These are phyloP conservation scores for Tadarida brasiliensis DNA, from an alignment of 2,797 vertebrate genomes.

Conservation along the genomic window DNA sequence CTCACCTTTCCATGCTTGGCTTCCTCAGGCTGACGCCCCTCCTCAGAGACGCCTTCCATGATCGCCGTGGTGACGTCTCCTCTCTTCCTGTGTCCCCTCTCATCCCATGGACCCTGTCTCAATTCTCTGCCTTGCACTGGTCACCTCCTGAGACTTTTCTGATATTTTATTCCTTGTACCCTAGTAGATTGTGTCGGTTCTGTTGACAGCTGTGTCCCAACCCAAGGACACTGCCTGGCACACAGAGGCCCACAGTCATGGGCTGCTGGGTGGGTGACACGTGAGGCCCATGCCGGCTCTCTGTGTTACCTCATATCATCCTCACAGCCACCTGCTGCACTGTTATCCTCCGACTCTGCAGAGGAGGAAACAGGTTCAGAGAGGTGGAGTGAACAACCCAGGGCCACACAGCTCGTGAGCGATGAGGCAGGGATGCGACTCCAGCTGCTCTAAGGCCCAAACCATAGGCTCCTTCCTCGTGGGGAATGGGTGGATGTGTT, in stretches of 20 bases:
- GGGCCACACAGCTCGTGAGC: background rate
- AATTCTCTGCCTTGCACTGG: background rate
- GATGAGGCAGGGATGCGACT: background rate
- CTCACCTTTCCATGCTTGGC: background rate
- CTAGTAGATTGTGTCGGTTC: background rate
- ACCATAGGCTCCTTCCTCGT: fast-evolving
- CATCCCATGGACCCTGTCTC: background rate
- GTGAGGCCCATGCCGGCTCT: background rate
- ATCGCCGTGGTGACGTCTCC: fast-evolving
- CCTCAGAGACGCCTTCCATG: background rate
- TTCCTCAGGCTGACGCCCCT: background rate
- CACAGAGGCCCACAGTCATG: background rate
- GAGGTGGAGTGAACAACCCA: background rate
- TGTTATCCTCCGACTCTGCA: background rate
- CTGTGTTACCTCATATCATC: background rate
- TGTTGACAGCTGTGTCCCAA: no score
- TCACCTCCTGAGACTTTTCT: background rate
- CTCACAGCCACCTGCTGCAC: background rate
- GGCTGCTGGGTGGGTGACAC: fast-evolving
- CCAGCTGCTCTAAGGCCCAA: background rate
- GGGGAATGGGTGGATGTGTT: fast-evolving
- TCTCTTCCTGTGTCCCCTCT: no score
- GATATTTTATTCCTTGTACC: background rate
- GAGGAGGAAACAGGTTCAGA: background rate
- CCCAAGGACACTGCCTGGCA: background rate